These are phyloP conservation scores for Lysiphlebus fabarum DNA, from an alignment of 1,140 invertebrate species.

Conservation along the genomic window DNA sequence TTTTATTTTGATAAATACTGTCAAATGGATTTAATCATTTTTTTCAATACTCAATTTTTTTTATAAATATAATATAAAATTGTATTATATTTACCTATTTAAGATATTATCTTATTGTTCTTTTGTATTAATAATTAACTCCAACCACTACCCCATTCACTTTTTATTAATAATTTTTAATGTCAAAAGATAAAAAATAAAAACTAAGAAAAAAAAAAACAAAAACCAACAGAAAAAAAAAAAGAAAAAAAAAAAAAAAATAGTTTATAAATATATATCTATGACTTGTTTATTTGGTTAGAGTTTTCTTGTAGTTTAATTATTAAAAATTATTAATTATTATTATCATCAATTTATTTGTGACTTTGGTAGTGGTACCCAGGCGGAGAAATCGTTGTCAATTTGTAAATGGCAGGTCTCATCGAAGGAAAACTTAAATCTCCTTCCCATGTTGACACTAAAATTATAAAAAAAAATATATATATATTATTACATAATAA, in stretches of 20 bases:
- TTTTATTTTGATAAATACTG: too few species aligned
- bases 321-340: constrained; percentile 16
- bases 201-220: not conserved
- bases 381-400: constrained; percentile 44
- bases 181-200: constrained; percentile 1
- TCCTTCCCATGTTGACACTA: constrained; percentile 57
- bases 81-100: constrained; percentile 15
- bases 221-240: not conserved
- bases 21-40: too few species aligned
- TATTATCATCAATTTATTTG: constrained; percentile 34
- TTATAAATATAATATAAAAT: too few species aligned
- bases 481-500: too few species aligned
- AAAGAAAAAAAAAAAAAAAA: not conserved
- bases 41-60: too few species aligned
- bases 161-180: constrained; percentile 1
- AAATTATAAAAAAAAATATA: constrained; percentile 28
- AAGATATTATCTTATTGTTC: constrained; percentile 25
- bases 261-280: not conserved
- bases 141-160: constrained; percentile 23
- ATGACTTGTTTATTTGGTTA: constrained; percentile 14
- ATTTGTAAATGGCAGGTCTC: constrained; percentile 53
- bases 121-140: constrained; percentile 19
- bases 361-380: constrained; percentile 33
- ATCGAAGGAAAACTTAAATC: constrained; percentile 51
- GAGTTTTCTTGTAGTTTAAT: constrained; percentile 16